Conservation (phyloP, 2,888 invertebrate species). For the Acrocyrtus sp. region DNA sequence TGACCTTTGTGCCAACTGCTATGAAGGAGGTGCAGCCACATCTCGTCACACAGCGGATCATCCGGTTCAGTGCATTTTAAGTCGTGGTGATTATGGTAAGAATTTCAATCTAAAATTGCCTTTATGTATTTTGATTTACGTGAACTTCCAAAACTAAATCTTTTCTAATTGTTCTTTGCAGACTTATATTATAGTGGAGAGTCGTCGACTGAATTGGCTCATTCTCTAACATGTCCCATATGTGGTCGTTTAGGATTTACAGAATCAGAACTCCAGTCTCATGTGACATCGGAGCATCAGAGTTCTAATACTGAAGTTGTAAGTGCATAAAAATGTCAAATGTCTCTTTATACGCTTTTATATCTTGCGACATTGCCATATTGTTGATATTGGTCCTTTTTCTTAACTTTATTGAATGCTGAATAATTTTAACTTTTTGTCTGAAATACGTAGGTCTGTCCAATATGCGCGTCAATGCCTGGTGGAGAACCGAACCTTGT, state of each 20-base stretch:
- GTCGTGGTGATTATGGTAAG: slow-evolving; percentile 93
- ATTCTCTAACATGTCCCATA: slow-evolving; percentile 97
- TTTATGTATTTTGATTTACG: background rate
- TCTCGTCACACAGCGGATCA: slow-evolving; percentile 95
- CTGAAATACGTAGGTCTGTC: slow-evolving; percentile 95
- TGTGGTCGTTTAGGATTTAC: slow-evolving; percentile 97
- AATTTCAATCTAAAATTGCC: background rate
- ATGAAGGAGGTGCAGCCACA: slow-evolving; percentile 90
- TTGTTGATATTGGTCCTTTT: background rate
- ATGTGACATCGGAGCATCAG: slow-evolving; percentile 90
- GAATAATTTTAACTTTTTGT: slow-evolving; percentile 61
- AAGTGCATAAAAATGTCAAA: slow-evolving; percentile 66
- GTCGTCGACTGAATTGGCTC: slow-evolving; percentile 88
- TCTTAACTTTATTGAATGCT: slow-evolving; percentile 13
- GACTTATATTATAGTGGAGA: slow-evolving; percentile 97
- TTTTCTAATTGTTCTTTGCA: slow-evolving; percentile 65
- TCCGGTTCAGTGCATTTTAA: slow-evolving; percentile 99
- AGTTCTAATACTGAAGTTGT: slow-evolving; percentile 92
- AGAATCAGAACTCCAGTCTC: slow-evolving; percentile 89
- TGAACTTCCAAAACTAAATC: background rate
- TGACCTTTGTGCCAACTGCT: slow-evolving; percentile 97
- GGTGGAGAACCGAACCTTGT: slow-evolving; percentile 98
- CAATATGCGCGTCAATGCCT: slow-evolving; percentile 95
- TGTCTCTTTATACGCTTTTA: background rate
- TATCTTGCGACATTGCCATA: background rate